A percentile compares a stretch with the other conserved stretches of the same genome.
Evolutionary conservation across 2,797 vertebrate species (phyloP).

Genomic region (Prionace glauca): DNA sequence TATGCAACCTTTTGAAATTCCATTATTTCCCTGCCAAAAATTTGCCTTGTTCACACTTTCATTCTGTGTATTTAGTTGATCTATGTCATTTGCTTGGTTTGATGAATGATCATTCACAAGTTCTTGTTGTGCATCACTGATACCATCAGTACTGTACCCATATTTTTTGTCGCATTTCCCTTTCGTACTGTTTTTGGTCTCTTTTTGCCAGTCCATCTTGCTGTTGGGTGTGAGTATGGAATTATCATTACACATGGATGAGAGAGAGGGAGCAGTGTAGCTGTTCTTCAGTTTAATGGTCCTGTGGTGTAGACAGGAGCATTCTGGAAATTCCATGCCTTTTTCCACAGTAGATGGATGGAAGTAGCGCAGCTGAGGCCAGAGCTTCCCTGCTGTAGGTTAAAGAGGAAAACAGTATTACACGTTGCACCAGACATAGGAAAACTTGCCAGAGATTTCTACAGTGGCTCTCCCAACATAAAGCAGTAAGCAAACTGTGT

Average conservation of each 20-base stretch:
- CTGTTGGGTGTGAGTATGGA: background rate
- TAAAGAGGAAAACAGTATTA: background rate
- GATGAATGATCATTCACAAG: background rate
- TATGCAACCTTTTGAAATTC: background rate
- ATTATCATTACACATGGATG: constrained; percentile 50
- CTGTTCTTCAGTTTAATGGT: constrained; percentile 62
- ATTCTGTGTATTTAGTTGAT: background rate
- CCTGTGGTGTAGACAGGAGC: constrained; percentile 54
- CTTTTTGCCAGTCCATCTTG: background rate
- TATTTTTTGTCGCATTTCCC: background rate
- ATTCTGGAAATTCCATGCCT: constrained; percentile 62
- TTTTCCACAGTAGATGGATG: constrained; percentile 47
- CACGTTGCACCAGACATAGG: background rate
- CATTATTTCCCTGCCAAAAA: background rate
- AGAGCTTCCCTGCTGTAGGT: constrained; percentile 72
- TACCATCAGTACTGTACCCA: background rate
- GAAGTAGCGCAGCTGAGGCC: constrained; percentile 73
- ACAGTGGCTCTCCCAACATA: background rate
- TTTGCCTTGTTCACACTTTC: background rate
- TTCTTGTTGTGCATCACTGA: background rate
- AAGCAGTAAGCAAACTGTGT: background rate
- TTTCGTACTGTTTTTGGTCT: background rate
- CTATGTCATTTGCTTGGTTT: background rate
- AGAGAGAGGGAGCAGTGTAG: constrained; percentile 60
- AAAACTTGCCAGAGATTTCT: background rate